A percentile compares a stretch with the other conserved stretches of the same genome.
Evolutionary conservation across 2,888 invertebrate species (phyloP).

Genomic region (Strigamia crassipes): DNA sequence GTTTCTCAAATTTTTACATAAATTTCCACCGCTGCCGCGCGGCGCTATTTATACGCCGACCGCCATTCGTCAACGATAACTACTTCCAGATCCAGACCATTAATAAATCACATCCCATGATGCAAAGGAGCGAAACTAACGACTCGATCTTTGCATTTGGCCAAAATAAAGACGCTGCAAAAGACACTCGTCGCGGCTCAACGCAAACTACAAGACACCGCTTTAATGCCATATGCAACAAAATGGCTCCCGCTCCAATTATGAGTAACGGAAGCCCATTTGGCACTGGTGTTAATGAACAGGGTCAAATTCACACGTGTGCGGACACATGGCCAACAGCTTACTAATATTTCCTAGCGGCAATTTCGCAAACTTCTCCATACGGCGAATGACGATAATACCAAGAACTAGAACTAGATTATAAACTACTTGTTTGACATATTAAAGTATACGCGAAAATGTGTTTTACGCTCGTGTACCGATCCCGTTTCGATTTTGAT

Average conservation of each 20-base stretch:
- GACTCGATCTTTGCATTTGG: background rate
- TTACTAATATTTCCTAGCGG: background rate
- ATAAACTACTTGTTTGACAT: no score
- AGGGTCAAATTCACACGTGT: background rate
- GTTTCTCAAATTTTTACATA: background rate
- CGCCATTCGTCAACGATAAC: background rate
- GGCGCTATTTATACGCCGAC: background rate
- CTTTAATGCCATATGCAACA: background rate
- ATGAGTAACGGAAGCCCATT: conserved; percentile 1
- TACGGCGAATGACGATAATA: no score
- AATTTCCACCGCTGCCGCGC: background rate
- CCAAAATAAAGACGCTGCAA: background rate
- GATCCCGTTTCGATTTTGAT: no score
- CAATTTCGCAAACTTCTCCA: background rate
- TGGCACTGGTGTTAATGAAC: background rate
- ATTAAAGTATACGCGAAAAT: no score
- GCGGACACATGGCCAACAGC: background rate
- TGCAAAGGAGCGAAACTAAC: background rate
- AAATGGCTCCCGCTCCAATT: background rate
- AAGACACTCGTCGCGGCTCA: conserved; percentile 4
- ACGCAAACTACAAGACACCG: conserved; percentile 30
- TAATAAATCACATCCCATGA: conserved; percentile 27
- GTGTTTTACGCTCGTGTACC: no score
- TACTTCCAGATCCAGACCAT: conserved; percentile 23
- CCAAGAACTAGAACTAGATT: no score